Evolutionary conservation across 2,888 invertebrate species (phyloP), one percentile per base, ranked within the genome.

Genomic region (Hypolimnas misippus): DNA sequence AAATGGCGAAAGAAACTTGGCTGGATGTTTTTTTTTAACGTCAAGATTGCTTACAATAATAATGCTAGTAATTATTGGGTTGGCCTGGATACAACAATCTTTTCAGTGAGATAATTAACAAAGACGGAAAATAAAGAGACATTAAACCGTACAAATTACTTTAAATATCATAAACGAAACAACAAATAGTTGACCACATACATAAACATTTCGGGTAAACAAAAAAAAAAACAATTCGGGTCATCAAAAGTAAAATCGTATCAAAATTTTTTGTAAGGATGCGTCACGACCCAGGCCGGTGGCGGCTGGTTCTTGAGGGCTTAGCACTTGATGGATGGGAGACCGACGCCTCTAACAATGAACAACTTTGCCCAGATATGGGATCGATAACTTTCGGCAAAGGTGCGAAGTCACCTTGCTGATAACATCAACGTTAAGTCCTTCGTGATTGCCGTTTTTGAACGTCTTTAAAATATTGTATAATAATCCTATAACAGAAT

Each of bases 361-460:
- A 70, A 42, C 62, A 65, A 72, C 71, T 73, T 73, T 73, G 73
- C 68, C 60, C 65, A 78, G 86, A 87, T 86, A 72, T 65, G 69
- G 68, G 53, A 62, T 38, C 63, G 86, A 87, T 89, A 83, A 74
- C 82, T 86, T 84, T 87, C 86, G 82, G 87, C 82, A 77, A 84
- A 86, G 83, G 76, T 84, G 86, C 87, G 80, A 79, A 81, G 87
- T 87, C 89, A 86, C 82, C 78, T 68, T 63, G 56, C 54, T 55
- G 68, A 70, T 70, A 66, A 57, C 53, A 70, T 70, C 68, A 52
- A 51, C 21, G 42, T 55, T 50, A 53, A 54, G 59, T 60, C 63
- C 62, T 60, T 53, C 63, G 51, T 57, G 55, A 44, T 42, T 54
- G 54, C 50, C 51, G 19, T 33, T 59, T 53, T 58, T 62, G 29